Evolutionary conservation across 2,113 vertebrate genomes (phyloP).

Genomic region (Chamaea fasciata): DNA sequence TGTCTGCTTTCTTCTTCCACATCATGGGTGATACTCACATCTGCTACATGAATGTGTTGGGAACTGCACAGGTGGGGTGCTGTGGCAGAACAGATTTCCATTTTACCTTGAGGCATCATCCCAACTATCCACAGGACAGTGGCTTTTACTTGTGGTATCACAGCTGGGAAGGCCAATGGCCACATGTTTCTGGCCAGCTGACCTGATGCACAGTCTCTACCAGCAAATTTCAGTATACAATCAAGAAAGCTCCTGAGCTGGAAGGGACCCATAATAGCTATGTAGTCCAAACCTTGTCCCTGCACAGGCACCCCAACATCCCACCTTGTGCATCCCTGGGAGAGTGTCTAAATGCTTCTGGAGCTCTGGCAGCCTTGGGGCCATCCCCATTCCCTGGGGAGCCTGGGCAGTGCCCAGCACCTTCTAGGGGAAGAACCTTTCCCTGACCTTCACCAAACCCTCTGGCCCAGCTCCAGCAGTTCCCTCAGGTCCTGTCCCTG

Average conservation of each 20-base stretch:
- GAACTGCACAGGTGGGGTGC: accelerated
- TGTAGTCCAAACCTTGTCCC: accelerated
- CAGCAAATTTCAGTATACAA: not conserved
- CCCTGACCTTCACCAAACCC: accelerated
- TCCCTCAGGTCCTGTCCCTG: no score
- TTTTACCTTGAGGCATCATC: not conserved
- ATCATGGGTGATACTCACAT: not conserved
- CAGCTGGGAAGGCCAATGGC: not conserved
- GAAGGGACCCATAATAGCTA: no score
- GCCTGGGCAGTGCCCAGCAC: not conserved
- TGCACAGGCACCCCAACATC: no score
- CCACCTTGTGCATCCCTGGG: not conserved
- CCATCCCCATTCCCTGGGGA: not conserved
- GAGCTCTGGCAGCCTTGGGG: not conserved
- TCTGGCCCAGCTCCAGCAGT: accelerated
- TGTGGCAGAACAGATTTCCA: not conserved
- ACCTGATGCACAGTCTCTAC: not conserved
- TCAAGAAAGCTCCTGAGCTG: not conserved
- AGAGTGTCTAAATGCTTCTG: accelerated
- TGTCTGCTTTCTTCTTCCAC: not conserved
- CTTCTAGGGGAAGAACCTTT: not conserved
- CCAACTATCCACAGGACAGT: accelerated
- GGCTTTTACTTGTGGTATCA: not conserved
- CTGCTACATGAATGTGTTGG: not conserved
- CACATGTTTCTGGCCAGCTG: accelerated